A percentile compares a stretch with the other conserved stretches of the same genome.
These are phyloP conservation scores for Hypocryptadius cinnamomeus DNA, from an alignment of 2,113 vertebrate genomes.

Conservation along the genomic window DNA sequence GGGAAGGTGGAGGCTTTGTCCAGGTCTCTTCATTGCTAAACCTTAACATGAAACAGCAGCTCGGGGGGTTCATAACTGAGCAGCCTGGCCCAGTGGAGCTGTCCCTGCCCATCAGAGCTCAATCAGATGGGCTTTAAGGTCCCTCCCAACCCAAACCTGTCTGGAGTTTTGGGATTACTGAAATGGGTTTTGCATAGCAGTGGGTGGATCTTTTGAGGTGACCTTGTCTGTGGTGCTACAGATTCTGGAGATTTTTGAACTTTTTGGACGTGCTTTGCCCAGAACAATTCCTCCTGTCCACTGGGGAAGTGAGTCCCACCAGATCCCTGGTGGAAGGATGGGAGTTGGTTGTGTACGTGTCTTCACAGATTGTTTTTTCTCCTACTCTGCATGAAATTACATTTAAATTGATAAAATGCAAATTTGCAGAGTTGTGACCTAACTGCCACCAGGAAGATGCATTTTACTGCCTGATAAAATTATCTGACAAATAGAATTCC, in stretches of 20 bases:
- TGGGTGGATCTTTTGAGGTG: background rate
- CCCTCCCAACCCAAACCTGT: background rate
- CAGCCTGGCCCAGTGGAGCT: background rate
- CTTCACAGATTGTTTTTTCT: background rate
- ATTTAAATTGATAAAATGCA: background rate
- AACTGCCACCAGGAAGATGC: background rate
- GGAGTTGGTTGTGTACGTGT: background rate
- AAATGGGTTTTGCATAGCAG: background rate
- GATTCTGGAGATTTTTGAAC: background rate
- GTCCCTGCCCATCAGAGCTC: background rate
- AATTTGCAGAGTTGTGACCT: background rate
- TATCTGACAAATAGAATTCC: background rate
- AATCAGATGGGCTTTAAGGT: background rate
- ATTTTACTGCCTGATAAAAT: background rate
- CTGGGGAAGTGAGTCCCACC: background rate
- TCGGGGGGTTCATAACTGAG: background rate
- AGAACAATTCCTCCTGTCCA: background rate
- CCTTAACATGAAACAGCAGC: background rate
- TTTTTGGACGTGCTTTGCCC: background rate
- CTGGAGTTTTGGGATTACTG: background rate
- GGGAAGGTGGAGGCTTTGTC: background rate
- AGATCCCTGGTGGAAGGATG: background rate
- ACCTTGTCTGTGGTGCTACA: background rate
- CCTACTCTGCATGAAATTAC: fast-evolving
- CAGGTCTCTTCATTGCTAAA: background rate